Conservation (phyloP, 1,140 invertebrate species). For the Achroia grisella region DNA sequence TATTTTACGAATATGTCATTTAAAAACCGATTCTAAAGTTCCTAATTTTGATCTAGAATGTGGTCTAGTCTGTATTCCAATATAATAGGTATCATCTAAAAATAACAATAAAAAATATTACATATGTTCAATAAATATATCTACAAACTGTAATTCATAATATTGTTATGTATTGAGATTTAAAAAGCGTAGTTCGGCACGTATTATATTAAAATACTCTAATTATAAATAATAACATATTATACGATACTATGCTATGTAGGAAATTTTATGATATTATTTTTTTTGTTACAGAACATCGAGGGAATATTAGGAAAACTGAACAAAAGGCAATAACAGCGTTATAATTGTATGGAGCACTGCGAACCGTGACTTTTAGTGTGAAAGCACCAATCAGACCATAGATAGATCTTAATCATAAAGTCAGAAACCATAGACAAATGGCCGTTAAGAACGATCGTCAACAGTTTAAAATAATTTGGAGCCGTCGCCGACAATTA, state of each 20-base stretch:
- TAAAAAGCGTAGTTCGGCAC: no score
- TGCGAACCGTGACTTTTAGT: background rate
- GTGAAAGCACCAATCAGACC: constrained; percentile 1
- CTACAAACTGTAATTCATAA: no score
- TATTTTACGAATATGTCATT: no score
- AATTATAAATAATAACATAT: background rate
- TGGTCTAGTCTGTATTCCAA: no score
- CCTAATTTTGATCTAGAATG: no score
- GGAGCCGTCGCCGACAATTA: constrained; percentile 62
- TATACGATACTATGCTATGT: no score
- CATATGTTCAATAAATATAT: no score
- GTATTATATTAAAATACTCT: constrained; percentile 1
- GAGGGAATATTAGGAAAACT: background rate
- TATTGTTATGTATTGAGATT: no score
- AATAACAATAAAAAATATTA: no score
- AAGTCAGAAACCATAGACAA: constrained; percentile 57
- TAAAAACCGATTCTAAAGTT: no score
- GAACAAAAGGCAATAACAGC: constrained; percentile 1
- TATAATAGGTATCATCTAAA: no score
- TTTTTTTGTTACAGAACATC: background rate
- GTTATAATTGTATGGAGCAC: background rate
- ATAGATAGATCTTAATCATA: constrained; percentile 53
- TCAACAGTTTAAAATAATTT: constrained; percentile 69
- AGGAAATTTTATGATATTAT: no score
- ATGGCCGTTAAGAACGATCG: constrained; percentile 65